A percentile compares a stretch with the other conserved stretches of the same genome.
These are phyloP conservation scores for Oxygymnocypris stewartii DNA, from an alignment of 2,113 vertebrate species.

Conservation along the genomic window DNA sequence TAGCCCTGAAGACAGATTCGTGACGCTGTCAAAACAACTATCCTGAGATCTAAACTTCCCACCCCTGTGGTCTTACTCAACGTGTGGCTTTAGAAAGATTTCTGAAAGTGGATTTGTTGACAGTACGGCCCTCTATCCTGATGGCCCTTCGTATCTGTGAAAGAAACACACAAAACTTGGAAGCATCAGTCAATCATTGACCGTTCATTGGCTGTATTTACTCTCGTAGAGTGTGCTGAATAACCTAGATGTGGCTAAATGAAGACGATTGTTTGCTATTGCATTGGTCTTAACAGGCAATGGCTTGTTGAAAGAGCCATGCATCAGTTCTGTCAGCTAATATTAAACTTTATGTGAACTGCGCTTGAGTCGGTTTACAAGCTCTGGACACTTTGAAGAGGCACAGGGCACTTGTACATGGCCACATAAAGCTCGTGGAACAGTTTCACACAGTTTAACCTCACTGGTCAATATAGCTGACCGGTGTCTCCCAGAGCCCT, in stretches of 20 bases:
- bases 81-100: slow-evolving; percentile 50
- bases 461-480: neutral
- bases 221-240: slow-evolving; percentile 42
- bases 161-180: neutral
- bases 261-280: slow-evolving; percentile 45
- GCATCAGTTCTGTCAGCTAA: slow-evolving; percentile 32
- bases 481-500: neutral
- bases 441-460: neutral
- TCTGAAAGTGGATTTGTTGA: slow-evolving; percentile 15
- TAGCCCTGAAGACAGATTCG: slow-evolving; percentile 68
- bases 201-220: slow-evolving; percentile 50
- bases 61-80: slow-evolving; percentile 55
- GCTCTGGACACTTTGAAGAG: neutral
- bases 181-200: neutral
- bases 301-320: slow-evolving; percentile 48
- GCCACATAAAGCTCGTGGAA: neutral
- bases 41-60: slow-evolving; percentile 53
- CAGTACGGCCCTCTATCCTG: neutral
- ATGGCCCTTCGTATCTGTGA: neutral
- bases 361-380: slow-evolving; percentile 2
- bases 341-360: slow-evolving; percentile 12
- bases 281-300: slow-evolving; percentile 36
- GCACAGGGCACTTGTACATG: slow-evolving; percentile 1
- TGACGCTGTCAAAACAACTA: slow-evolving; percentile 67
- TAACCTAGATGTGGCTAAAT: slow-evolving; percentile 25